Percentiles rank a stretch among this genome's conserved stretches.
Evolutionary conservation across 2,113 vertebrate species (phyloP).

Genomic region (Pionites leucogaster): DNA sequence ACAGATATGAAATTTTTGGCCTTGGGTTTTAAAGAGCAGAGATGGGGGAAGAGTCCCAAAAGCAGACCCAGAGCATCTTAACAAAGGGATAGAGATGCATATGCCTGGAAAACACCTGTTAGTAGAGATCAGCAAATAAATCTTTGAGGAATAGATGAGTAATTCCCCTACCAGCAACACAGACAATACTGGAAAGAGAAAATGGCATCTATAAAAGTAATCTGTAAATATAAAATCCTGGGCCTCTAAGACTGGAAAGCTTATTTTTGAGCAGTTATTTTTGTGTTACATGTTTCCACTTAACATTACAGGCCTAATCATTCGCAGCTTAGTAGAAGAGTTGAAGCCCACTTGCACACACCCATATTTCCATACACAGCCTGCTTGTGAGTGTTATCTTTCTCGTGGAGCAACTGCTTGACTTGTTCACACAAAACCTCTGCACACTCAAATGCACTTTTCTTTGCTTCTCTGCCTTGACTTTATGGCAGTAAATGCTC

Average conservation of each 20-base stretch:
- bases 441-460: neutral
- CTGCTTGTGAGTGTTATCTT: neutral
- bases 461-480: neutral
- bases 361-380: neutral
- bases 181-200: neutral
- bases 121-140: neutral
- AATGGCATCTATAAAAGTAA: neutral
- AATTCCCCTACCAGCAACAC: neutral
- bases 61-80: neutral
- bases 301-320: neutral
- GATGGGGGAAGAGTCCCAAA: neutral
- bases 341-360: neutral
- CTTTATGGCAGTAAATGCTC: neutral
- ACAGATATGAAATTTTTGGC: neutral
- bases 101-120: conserved; percentile 32
- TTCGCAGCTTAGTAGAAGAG: neutral
- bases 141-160: neutral
- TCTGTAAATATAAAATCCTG: neutral
- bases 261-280: conserved; percentile 19
- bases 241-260: neutral
- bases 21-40: neutral
- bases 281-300: neutral
- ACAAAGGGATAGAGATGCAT: neutral
- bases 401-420: neutral
- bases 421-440: neutral